phyloP scores from a whole-genome alignment of 2,888 invertebrate genomes.

The Beris morrisii region DNA sequence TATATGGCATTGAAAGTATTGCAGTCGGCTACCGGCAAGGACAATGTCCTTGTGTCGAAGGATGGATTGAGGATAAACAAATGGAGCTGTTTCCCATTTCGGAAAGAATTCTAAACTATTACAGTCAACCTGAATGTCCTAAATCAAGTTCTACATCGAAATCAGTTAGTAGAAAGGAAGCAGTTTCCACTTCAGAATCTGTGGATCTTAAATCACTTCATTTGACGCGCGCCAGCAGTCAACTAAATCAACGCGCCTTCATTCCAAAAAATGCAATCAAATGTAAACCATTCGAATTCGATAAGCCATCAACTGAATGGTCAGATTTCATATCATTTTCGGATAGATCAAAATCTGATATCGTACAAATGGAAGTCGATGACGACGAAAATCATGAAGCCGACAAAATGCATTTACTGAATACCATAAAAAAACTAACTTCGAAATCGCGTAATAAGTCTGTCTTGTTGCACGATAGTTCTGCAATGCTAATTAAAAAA shows the following conservation, averaged over 20 bases:
- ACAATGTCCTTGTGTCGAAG: slow-evolving; percentile 7
- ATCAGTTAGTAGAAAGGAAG: not conserved
- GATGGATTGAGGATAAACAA: slow-evolving; percentile 12
- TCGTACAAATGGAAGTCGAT: slow-evolving; percentile 14
- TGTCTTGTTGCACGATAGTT: too few species aligned
- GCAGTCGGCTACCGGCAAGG: slow-evolving; percentile 10
- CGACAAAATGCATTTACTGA: not conserved
- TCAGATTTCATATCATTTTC: slow-evolving; percentile 22
- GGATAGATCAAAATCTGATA: not conserved
- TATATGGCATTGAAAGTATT: slow-evolving; percentile 23
- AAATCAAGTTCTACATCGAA: not conserved
- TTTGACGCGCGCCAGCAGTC: slow-evolving; percentile 5
- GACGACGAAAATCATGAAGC: slow-evolving; percentile 3
- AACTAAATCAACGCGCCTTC: slow-evolving; percentile 10
- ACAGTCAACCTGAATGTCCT: not conserved
- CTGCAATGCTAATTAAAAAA: too few species aligned
- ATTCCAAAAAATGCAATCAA: not conserved
- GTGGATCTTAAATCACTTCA: not conserved
- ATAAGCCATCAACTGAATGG: slow-evolving; percentile 3
- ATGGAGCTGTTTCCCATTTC: slow-evolving; percentile 7
- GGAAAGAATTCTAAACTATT: slow-evolving; percentile 11
- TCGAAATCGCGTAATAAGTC: not conserved
- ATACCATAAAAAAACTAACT: not conserved
- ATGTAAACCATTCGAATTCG: not conserved
- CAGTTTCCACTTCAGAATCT: not conserved